Conservation (phyloP, 2,797 vertebrate species). For the Malurus leucopterus region DNA sequence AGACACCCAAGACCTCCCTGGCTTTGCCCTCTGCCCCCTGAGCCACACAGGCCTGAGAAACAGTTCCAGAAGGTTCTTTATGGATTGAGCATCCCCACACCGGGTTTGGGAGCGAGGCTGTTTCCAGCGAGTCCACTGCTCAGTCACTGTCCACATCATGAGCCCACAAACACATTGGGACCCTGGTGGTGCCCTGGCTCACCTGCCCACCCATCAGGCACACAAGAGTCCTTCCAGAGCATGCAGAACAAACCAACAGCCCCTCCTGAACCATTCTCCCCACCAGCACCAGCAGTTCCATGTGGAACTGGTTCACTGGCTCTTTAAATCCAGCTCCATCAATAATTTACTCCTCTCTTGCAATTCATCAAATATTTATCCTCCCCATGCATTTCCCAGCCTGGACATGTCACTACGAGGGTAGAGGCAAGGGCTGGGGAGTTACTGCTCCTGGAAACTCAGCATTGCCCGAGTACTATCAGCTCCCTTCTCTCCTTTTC, state of each 20-base stretch:
- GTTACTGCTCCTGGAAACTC: not conserved
- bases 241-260: not conserved
- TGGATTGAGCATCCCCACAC: not conserved
- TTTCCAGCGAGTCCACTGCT: not conserved
- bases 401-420: constrained; percentile 52
- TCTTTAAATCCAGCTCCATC: constrained; percentile 62
- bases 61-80: not conserved
- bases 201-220: not conserved
- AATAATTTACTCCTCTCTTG: constrained; percentile 77
- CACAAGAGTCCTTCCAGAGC: not conserved
- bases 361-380: constrained; percentile 79
- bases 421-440: not conserved
- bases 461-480: not conserved
- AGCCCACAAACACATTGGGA: rapidly evolving
- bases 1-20: not conserved
- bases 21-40: not conserved
- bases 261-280: not conserved
- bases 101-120: not conserved
- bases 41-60: not conserved
- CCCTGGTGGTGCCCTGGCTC: not conserved
- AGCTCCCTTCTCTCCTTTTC: not conserved
- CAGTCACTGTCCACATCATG: not conserved
- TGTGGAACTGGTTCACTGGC: constrained; percentile 24
- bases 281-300: not conserved
- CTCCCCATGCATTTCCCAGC: constrained; percentile 70